Evolutionary conservation across 1,140 invertebrate species (phyloP).

Genomic region (Lerema accius): DNA sequence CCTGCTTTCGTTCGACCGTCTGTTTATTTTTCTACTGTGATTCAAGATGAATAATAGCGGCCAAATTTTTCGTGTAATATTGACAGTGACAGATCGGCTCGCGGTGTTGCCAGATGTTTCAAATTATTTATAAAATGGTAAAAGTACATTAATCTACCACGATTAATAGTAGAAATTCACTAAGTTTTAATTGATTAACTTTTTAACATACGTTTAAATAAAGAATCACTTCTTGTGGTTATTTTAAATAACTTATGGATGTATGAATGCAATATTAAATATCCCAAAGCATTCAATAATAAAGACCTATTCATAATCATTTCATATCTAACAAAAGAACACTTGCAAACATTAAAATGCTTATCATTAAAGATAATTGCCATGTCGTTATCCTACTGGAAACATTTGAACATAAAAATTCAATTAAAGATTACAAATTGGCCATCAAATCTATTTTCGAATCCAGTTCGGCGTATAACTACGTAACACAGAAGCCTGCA

Average conservation of each 20-base stretch:
- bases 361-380: slow-evolving; percentile 15
- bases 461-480: not conserved
- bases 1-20: slow-evolving; percentile 27
- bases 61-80: slow-evolving; percentile 27
- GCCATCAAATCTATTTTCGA: slow-evolving; percentile 13
- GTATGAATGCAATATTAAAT: not conserved
- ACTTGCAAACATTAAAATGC: not conserved
- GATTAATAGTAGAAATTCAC: too few relatives aligned
- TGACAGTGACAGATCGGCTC: slow-evolving; percentile 22
- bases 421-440: slow-evolving; percentile 30
- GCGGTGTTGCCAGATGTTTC: slow-evolving; percentile 13
- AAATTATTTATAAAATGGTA: slow-evolving; percentile 4
- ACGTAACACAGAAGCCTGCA: slow-evolving; percentile 34
- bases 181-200: too few relatives aligned
- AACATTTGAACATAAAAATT: slow-evolving; percentile 17
- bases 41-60: slow-evolving; percentile 24
- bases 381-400: too few relatives aligned
- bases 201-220: too few relatives aligned
- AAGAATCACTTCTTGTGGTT: too few relatives aligned
- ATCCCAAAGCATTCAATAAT: not conserved
- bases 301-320: not conserved
- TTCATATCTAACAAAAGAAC: not conserved
- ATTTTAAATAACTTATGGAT: not conserved
- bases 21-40: slow-evolving; percentile 34
- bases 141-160: not conserved